Conservation (phyloP, 1,140 invertebrate genomes). For the Aporrectodea caliginosa region DNA sequence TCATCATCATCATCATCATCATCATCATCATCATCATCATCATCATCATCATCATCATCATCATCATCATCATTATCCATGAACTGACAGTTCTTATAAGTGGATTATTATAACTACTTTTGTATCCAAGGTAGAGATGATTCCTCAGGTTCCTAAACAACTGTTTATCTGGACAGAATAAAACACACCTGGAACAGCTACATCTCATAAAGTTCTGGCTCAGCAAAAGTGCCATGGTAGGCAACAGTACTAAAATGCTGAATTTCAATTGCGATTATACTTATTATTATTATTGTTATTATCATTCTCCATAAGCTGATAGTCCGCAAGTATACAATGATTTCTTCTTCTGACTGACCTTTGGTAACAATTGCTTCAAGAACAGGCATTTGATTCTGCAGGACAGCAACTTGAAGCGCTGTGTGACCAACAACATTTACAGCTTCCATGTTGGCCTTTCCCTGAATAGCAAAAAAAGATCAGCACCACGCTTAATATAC, state of each 20-base stretch:
- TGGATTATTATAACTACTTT: too few species aligned
- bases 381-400: not conserved
- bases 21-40: slow-evolving; percentile 7
- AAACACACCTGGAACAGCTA: not conserved
- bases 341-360: not conserved
- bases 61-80: slow-evolving; percentile 7
- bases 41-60: slow-evolving; percentile 7
- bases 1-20: slow-evolving; percentile 7
- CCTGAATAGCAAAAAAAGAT: not conserved
- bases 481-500: too few species aligned
- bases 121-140: too few species aligned
- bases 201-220: not conserved
- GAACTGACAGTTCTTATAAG: too few species aligned
- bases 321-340: too few species aligned
- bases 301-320: not conserved
- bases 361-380: not conserved
- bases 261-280: not conserved
- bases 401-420: not conserved
- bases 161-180: too few species aligned
- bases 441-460: not conserved
- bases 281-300: not conserved
- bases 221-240: not conserved
- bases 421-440: not conserved
- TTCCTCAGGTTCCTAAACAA: too few species aligned
- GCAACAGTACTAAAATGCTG: not conserved